phyloP scores from a whole-genome alignment of 2,888 invertebrate species.

The Drosophila meridiana region DNA sequence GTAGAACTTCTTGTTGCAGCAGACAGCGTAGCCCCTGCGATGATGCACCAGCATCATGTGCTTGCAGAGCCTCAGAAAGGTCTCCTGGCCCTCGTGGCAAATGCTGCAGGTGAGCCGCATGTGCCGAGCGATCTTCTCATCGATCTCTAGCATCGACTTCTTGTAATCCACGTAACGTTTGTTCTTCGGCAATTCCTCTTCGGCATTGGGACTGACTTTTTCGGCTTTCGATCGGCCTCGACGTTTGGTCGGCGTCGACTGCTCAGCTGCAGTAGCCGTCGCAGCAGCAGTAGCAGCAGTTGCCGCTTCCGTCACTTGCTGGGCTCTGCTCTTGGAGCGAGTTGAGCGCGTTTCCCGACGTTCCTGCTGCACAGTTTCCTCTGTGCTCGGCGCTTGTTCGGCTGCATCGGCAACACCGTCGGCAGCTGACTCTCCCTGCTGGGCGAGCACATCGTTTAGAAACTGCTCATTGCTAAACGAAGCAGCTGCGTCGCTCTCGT shows the following conservation, averaged over 20 bases:
- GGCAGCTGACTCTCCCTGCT: conserved; percentile 12
- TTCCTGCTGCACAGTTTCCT: conserved; percentile 7
- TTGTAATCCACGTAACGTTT: conserved; percentile 57
- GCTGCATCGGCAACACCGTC: not conserved
- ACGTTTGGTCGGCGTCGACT: conserved; percentile 16
- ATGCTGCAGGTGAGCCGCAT: conserved; percentile 83
- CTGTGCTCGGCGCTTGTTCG: not conserved
- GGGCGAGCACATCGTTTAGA: conserved; percentile 50
- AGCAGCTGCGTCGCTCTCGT: conserved; percentile 30
- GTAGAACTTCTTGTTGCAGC: conserved; percentile 84
- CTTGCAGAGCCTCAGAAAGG: conserved; percentile 76
- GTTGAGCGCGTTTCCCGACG: conserved; percentile 64
- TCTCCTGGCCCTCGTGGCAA: conserved; percentile 70
- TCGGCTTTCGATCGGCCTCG: conserved; percentile 25
- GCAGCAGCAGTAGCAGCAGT: conserved; percentile 16
- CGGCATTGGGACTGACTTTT: conserved; percentile 8
- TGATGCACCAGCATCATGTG: conserved; percentile 76
- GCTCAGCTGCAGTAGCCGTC: conserved; percentile 16
- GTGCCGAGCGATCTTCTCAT: conserved; percentile 80
- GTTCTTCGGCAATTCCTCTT: conserved; percentile 17
- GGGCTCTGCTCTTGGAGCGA: conserved; percentile 56
- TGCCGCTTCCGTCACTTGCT: conserved; percentile 12
- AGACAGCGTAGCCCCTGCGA: conserved; percentile 80
- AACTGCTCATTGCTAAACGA: conserved; percentile 69
- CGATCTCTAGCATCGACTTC: conserved; percentile 74